A percentile compares a stretch with the other conserved stretches of the same genome.
phyloP scores from a whole-genome alignment of 2,797 vertebrate genomes.

The Graptemys geographica region DNA sequence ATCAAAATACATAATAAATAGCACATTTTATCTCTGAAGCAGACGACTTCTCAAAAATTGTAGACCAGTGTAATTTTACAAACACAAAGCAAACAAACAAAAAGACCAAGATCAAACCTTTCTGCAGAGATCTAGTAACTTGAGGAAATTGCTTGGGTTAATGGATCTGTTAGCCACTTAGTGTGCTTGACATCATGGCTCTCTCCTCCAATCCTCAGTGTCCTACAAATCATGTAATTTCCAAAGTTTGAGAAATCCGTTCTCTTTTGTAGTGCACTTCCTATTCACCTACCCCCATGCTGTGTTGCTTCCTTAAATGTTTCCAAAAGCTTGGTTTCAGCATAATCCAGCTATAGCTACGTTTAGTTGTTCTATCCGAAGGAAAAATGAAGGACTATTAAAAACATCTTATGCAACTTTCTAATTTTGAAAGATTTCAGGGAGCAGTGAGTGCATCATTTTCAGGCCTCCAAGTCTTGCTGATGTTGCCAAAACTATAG shows the following conservation, averaged over 20 bases:
- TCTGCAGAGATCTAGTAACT: neutral
- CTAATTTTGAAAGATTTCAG: constrained; percentile 2
- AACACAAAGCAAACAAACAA: constrained; percentile 34
- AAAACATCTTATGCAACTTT: neutral
- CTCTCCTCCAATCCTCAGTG: neutral
- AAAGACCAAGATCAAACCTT: constrained; percentile 32
- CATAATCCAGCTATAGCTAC: neutral
- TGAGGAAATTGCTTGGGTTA: constrained; percentile 40
- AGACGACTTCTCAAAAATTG: no score
- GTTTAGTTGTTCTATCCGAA: neutral
- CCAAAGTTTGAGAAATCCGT: neutral
- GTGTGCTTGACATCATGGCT: neutral
- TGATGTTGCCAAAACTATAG: neutral
- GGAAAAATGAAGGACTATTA: neutral
- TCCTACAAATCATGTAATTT: constrained; percentile 41
- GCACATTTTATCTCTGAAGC: no score
- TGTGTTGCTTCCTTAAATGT: constrained; percentile 6
- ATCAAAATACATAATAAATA: no score
- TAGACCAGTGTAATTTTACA: constrained; percentile 7
- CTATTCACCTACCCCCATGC: neutral
- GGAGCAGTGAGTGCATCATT: neutral
- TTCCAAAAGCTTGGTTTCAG: neutral
- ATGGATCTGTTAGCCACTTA: neutral
- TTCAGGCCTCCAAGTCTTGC: neutral
- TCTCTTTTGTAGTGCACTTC: constrained; percentile 11